Percentiles rank a stretch among this genome's conserved stretches.
These are phyloP conservation scores for Tadarida brasiliensis DNA, from an alignment of 2,797 vertebrate species.

Conservation along the genomic window DNA sequence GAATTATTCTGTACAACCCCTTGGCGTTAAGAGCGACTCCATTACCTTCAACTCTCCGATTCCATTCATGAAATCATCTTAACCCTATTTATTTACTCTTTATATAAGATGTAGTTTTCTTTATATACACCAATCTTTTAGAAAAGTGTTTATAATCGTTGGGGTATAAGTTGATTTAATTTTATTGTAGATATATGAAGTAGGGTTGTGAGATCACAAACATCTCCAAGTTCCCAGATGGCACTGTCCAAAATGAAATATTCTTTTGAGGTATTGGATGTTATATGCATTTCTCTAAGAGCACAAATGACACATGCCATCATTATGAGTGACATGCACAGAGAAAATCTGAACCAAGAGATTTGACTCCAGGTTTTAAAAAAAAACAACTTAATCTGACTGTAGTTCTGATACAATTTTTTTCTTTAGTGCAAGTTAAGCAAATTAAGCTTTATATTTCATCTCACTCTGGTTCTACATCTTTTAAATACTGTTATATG, in stretches of 20 bases:
- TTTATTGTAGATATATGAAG: neutral
- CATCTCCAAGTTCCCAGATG: neutral
- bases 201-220: neutral
- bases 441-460: conserved; percentile 8
- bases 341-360: neutral
- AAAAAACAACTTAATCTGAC: neutral
- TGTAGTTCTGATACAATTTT: neutral
- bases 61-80: conserved; percentile 34
- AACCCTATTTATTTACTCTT: conserved; percentile 1
- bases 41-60: neutral
- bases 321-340: neutral
- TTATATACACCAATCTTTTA: neutral
- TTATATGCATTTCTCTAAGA: neutral
- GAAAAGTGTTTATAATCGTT: neutral
- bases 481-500: conserved; percentile 8
- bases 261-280: neutral
- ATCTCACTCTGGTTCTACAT: neutral
- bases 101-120: neutral
- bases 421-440: conserved; percentile 8
- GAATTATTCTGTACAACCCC: neutral
- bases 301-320: neutral
- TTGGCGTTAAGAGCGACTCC: neutral
- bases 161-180: neutral
- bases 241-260: neutral
- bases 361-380: neutral